Evolutionary conservation across 2,113 vertebrate species (phyloP).

Genomic region (Grus americana): DNA sequence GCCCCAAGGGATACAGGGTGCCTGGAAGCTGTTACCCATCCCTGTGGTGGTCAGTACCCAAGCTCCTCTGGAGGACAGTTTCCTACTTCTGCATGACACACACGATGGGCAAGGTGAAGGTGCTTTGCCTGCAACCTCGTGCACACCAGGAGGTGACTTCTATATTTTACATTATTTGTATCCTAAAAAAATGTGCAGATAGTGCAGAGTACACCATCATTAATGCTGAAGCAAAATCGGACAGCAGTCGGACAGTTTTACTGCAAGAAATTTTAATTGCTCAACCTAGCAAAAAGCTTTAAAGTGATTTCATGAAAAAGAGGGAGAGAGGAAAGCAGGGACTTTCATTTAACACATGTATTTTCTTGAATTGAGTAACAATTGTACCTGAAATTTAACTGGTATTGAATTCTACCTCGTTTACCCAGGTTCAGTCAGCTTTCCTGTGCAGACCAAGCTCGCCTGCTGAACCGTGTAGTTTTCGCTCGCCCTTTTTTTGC

Average conservation of each 20-base stretch:
- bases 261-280: neutral
- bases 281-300: neutral
- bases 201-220: fast-evolving
- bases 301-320: neutral
- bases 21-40: neutral
- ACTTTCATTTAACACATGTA: neutral
- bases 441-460: neutral
- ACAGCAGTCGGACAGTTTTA: fast-evolving
- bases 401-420: fast-evolving
- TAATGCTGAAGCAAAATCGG: neutral
- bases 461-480: fast-evolving
- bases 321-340: neutral
- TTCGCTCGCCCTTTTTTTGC: no score
- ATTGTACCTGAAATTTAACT: neutral
- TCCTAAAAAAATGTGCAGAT: neutral
- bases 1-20: neutral
- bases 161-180: neutral
- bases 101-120: neutral
- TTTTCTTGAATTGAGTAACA: neutral
- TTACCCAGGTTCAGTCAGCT: no score
- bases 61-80: neutral
- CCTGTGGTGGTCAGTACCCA: neutral
- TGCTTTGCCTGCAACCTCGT: neutral
- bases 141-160: neutral
- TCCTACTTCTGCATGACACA: neutral